Evolutionary conservation across 2,888 invertebrate genomes (phyloP), one percentile per base, ranked within the genome.

Genomic region (Chalcosyrphus nemorum): DNA sequence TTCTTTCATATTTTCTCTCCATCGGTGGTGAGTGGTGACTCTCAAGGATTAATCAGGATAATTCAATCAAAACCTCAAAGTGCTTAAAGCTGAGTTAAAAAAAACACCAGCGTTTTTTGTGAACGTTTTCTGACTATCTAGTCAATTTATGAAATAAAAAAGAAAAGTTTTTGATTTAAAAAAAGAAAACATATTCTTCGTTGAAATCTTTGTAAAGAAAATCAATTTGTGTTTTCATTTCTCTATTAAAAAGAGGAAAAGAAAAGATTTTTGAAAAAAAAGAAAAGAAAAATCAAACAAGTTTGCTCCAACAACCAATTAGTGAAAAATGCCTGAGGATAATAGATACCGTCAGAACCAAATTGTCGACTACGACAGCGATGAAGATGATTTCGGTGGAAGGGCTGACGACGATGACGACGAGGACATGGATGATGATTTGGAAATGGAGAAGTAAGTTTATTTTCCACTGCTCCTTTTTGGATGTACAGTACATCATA

Each of bases 361-460:
- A 45, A 80, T 84, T 15, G 89, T 90, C 61, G 91, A 89, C 81
- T 87, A 91, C 72, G 90, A 90, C 78, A 90, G 89, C 81, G 90
- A 90, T 38, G 91, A 90, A 45, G 90, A 91, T 86, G 89, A 89
- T 15, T 86, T 87, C 41, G 87, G 75, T 85, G 89, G 82, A 65
- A 87, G 63, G 41, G 87, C 86, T 0, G 87, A 89, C 17, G 88
- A 87, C 3, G 65, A 86, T 2, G 88, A 87, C 2, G 88, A 87
- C 0, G 87, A 87, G 13, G 87, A 87, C 0, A 27, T 19, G 15
- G 88, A 87, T 63, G 89, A 89, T 32, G 90, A 91, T 21, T 87
- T 91, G 66, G 89, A 91, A 74, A 87, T 89, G 87, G 86, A 88
- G 65, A 90, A 91, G 74, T 91, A 88, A 82, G 82, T 82, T 21